phyloP scores from a whole-genome alignment of 2,113 vertebrate species.

The Brachypteracias leptosomus region DNA sequence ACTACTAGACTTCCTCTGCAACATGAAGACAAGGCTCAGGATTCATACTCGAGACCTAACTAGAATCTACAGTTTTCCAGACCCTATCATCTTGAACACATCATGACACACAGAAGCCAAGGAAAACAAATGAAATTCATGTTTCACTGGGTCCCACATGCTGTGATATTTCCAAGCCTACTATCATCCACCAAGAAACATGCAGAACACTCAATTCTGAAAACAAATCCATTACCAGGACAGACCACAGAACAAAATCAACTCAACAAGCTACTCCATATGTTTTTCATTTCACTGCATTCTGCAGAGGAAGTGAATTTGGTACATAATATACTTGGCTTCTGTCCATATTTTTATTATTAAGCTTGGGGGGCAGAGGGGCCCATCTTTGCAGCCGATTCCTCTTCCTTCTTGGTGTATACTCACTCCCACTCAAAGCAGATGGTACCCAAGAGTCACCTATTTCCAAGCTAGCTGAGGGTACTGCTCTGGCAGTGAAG shows the following conservation, averaged over 20 bases:
- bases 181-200: slow-evolving; percentile 71
- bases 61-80: slow-evolving; percentile 72
- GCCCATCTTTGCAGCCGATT: slow-evolving; percentile 2
- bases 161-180: slow-evolving; percentile 70
- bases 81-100: slow-evolving; percentile 75
- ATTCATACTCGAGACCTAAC: slow-evolving; percentile 56
- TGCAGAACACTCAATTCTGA: slow-evolving; percentile 51
- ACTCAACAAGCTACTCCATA: slow-evolving; percentile 70
- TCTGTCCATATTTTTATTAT: slow-evolving; percentile 36
- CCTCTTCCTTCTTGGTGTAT: background rate
- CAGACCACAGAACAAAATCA: slow-evolving; percentile 67
- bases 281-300: slow-evolving; percentile 74
- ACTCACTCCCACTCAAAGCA: background rate
- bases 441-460: background rate
- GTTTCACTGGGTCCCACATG: slow-evolving; percentile 77
- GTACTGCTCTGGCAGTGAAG: background rate
- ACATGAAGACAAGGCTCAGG: slow-evolving; percentile 49
- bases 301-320: slow-evolving; percentile 70
- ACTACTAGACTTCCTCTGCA: slow-evolving; percentile 53
- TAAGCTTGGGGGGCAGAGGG: background rate
- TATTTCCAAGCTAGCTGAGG: background rate
- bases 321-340: slow-evolving; percentile 58
- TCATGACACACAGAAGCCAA: slow-evolving; percentile 82
- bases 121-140: slow-evolving; percentile 77
- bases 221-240: slow-evolving; percentile 72